phyloP scores from a whole-genome alignment of 2,113 vertebrate genomes.

The Accipiter cooperii region DNA sequence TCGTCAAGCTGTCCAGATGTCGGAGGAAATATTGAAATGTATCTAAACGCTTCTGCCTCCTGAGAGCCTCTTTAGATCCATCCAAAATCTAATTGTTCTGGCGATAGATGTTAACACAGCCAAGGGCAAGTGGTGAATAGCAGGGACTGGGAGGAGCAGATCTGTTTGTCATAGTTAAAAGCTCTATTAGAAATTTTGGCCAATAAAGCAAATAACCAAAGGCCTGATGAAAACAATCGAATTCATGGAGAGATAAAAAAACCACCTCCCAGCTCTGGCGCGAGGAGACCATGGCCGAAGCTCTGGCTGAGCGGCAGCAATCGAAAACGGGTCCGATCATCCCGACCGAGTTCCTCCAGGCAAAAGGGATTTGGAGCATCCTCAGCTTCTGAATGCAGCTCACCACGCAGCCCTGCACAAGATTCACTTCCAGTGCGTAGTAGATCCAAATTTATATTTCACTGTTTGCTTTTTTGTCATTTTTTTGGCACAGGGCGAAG shows the following conservation, averaged over 20 bases:
- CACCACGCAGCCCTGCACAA: neutral
- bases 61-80: neutral
- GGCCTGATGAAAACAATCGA: neutral
- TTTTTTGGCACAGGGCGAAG: neutral
- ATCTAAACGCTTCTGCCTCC: neutral
- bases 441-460: neutral
- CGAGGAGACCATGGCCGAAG: fast-evolving
- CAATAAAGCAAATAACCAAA: neutral
- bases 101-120: neutral
- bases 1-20: neutral
- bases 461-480: neutral
- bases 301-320: neutral
- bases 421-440: neutral
- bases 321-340: neutral
- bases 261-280: fast-evolving
- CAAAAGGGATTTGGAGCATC: neutral
- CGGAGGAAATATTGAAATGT: neutral
- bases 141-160: neutral
- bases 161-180: neutral
- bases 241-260: neutral
- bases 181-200: neutral
- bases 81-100: neutral
- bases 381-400: neutral
- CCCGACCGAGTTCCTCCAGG: neutral
- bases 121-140: neutral